Base-by-base conservation (phyloP, 1,140 invertebrate species). In the Parasteatoda tepidariorum region DNA sequence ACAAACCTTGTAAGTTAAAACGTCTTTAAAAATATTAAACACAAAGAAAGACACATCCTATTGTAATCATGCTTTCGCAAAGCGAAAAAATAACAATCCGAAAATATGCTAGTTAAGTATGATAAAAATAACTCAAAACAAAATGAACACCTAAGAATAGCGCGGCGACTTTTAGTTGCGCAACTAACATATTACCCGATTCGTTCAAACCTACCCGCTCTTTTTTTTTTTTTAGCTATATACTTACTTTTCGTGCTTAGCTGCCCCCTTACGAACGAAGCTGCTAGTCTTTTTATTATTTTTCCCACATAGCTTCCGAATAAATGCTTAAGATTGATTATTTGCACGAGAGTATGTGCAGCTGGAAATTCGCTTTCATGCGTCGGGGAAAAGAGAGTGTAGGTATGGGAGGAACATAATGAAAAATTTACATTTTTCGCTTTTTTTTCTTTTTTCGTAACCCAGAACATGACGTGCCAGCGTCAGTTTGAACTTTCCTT, bases 281-380 rank as follows among this genome's bases (percentile, higher is more conserved):
- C 33, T 13, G 15, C 59, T 62, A 38, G 64, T 68, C 64, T 62
- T 68, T 79, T 68, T 68, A 48, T 79, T 79, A 79, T 79, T 79
- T n/a, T 68, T 68, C 54, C 76, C 64, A 79, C 62, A 79, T 68
- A 79, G 76, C 11, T 68, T 59, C 64, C 28, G 28, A 62, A 79
- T 62, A 55, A 79, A 59, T 30, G n/a, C 64, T 48, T 59, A 79
- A 79, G 76, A 79, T 79, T 79, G 76, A 79, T 79, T 79, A 79
- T 68, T 57, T 68, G 48, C 48, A 59, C 62, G 30, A 38, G 15
- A 68, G 62, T 34, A 9, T 57, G 22, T 74, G 31, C 61, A 61
- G 28, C 31, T 48, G 61, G 4, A 54, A 24, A 22, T 57, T 31
- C 41, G 33, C 26, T 22, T 38, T 75, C 30, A 61, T 28, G 15